These are phyloP conservation scores for Drosophila borealis DNA, from an alignment of 2,888 invertebrate genomes.

Conservation along the genomic window DNA sequence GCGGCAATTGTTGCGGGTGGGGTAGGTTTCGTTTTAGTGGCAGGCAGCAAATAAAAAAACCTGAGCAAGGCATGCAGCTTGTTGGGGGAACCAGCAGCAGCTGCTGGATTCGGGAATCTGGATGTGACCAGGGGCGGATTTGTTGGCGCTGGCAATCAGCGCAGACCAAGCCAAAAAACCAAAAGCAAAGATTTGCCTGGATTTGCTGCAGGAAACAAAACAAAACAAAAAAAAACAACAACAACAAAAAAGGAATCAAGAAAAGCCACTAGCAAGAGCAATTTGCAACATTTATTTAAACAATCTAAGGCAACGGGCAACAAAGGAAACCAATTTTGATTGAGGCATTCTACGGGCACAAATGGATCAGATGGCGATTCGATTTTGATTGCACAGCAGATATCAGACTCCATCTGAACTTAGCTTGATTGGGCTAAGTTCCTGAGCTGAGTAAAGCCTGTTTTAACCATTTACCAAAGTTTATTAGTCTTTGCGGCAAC, in stretches of 20 bases:
- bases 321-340: slow-evolving; percentile 47
- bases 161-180: slow-evolving; percentile 30
- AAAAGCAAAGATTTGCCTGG: slow-evolving; percentile 49
- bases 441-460: slow-evolving; percentile 7
- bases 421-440: slow-evolving; percentile 32
- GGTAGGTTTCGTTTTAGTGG: slow-evolving; percentile 38
- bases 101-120: slow-evolving; percentile 5
- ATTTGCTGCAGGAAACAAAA: slow-evolving; percentile 26
- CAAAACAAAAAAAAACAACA: neutral
- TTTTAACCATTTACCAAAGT: slow-evolving; percentile 16
- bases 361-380: slow-evolving; percentile 56
- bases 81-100: slow-evolving; percentile 6
- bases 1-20: neutral
- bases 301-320: slow-evolving; percentile 48
- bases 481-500: slow-evolving; percentile 10
- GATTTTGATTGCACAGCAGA: slow-evolving; percentile 36
- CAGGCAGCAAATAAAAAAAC: slow-evolving; percentile 38
- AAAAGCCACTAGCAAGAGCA: slow-evolving; percentile 36
- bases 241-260: slow-evolving; percentile 5
- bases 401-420: neutral
- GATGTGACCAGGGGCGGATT: slow-evolving; percentile 38
- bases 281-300: slow-evolving; percentile 60
- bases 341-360: slow-evolving; percentile 46
- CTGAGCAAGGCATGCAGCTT: slow-evolving; percentile 14
- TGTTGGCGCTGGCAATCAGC: slow-evolving; percentile 54